Evolutionary conservation across 2,888 invertebrate species (phyloP), one percentile per base, ranked within the genome.

Genomic region (Philopedon plagiatum): DNA sequence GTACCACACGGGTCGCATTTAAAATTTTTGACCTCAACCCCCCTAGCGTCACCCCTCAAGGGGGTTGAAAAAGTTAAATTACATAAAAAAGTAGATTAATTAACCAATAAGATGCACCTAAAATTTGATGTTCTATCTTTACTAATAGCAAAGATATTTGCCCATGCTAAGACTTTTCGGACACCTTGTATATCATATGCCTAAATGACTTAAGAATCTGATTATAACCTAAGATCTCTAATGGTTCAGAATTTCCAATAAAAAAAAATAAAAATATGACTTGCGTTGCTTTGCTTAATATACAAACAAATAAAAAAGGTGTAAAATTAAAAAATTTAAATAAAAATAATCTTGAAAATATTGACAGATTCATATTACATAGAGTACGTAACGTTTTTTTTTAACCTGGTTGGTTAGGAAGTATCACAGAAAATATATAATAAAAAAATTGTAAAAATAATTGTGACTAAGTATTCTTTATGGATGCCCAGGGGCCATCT

Each of bases 391-490:
- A 71, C 58, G 56, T 66, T 66, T 51, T 66, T 66, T 51, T 26
- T 74, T 76, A 78, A 79, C 78, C 78, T 80, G 77, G 78, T 73
- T 76, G 80, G 81, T 78, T 76, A 79, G 79, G 77, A 74, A 71
- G 67, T 82, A 82, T 82, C 82, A 82, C 82, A 82, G 82, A 82
- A 82, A 79, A 74, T 69, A 71, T 64, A 74, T 71, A 72, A 75
- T 71, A 76, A 75, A 61, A 70, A 73, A 75, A 69, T 37, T 69
- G 64, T 71, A 75, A 75, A 68, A 63, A 71, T 56, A 61, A 62
- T 73, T 69, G 61, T 70, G 73, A 73, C 73, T 73, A 73, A 73
- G 32, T 68, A 34, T 61, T 61, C 39, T 34, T 63, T 5, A 3
- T 29, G 56, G 65, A 57, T 41, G 65, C 65, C 65, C n/a, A 61